Evolutionary conservation across 2,888 invertebrate species (phyloP), one percentile per base, ranked within the genome.

Genomic region (Harpalus rufipes): DNA sequence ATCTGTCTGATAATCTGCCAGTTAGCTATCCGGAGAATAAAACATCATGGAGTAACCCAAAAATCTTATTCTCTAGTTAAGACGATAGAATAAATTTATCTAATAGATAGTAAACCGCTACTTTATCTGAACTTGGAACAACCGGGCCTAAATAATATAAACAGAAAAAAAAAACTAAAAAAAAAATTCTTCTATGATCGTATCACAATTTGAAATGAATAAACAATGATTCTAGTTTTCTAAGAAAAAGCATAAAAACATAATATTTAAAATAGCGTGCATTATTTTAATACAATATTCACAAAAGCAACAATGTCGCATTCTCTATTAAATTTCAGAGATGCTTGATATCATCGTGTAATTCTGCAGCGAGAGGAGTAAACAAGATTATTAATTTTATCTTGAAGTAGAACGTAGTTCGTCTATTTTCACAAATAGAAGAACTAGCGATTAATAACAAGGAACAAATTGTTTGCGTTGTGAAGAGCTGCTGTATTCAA

Each of bases 301-400:
- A 51, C 74, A 51, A 74, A 74, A 74, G 74, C 74, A 16, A 41
- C 21, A 7, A 51, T 74, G 74, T 56, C 74, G 51, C 51, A 21
- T 18, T 18, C 51, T 44, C 1, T 72, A 74, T 74, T 74, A 74
- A 74, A 74, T 18, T 44, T 18, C 51, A 10, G 39, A 18, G 74
- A 74, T 74, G 74, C n/a, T 74, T 74, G 74, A 74, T 74, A 74
- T n/a, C 44, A 18, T 51, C 74, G 18, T 18, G 21, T 74, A 74
- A 74, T 74, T 74, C 44, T 12, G 14, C 51, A 39, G 74, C 44
- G 25, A 74, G 65, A 12, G 41, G 7, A 72, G 74, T 74, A 74
- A 74, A 74, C 74, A 74, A 74, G 16, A 44, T 74, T 74, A 74
- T 74, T 74, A 74, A 74, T 74, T 74, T 74, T 74, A 74, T 74